Evolutionary conservation across 2,797 vertebrate species (phyloP), one percentile per base, ranked within the genome.

Genomic region (Pipistrellus nathusii): DNA sequence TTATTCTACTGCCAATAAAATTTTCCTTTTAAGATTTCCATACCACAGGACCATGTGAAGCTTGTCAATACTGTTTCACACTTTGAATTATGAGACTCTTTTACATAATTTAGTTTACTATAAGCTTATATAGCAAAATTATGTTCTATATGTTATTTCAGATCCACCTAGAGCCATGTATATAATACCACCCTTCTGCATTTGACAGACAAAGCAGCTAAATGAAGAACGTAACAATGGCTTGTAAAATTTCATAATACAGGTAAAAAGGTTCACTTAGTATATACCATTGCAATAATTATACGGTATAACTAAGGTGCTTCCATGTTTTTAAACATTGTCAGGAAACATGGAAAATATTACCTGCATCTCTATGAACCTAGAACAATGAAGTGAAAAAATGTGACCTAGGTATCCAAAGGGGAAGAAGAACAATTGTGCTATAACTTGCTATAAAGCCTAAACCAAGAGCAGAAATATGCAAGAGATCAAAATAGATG

Each of bases 1-100:
- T 80, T 88, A 80, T 88, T 76, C 59, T n/a, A 93, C 0, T 15
- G n/a, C 27, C 69, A 80, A 38, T 76, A 46, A 66, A 87, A 90
- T 55, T 87, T 75, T 94, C 44, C 85, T 91, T 87, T 76, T 20
- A 82, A 92, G n/a, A 77, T 44, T 85, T 88, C 44, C 85, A 83
- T 35, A 62, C 30, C 30, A 86, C 14, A 80, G 66, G 87, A 75
- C n/a, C n/a, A 88, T 59, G 20, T 64, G 30, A 92, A 82, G n/a
- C 68, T 38, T 85, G 15, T 91, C 66, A 93, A 62, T 14, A 72
- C 3, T 84, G 66, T 80, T 85, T 91, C 83, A 95, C 35, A 64
- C n/a, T 76, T 51, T 68, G 25, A 91, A 32, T 66, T 91, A 76
- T 8, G 27, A n/a, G 30, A n/a, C n/a, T 25, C 62, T 93, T 77